Base-by-base conservation (phyloP, 1,140 invertebrate species). In the Coboldia fuscipes region DNA sequence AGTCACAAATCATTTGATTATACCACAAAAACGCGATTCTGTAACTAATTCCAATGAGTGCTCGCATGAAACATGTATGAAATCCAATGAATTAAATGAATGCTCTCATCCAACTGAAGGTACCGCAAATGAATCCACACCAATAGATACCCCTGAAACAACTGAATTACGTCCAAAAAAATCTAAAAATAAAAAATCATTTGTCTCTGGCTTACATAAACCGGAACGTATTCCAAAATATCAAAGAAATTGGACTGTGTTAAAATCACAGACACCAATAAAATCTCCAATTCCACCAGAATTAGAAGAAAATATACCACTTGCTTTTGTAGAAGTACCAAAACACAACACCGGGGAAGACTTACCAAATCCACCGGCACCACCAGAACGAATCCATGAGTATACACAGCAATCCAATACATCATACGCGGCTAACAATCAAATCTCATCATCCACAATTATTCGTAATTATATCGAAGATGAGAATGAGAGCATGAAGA, bases 191-290 rank as follows among this genome's bases (percentile, higher is more conserved):
- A 17, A 16, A 18, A 8, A 19, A 18, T 18, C 30, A 16, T 10
- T 8, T 19, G 18, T 14, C 6, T 19, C 62, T 37, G 61, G 59
- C 29, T 51, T 70, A 37, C 63, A 68, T 36, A 65, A 61, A 52
- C 56, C 66, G 13, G 61, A 66, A 29, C 56, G 51, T 44, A 65
- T 68, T 44, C 66, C 67, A 18, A 50, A 58, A 36, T 72, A 70
- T 50, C 67, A 71, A 47, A 61, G 63, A 53, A 60, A 68, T 45
- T 58, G 68, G 45, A 63, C 65, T 39, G 50, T 58, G 39, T 48
- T 67, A 37, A 58, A 60, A 36, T 62, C 60, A 33, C 61, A 66
- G 45, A 56, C 56, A 36, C 47, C 50, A 39, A 51, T 55, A 19
- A 53, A 58, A 40, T 63, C 61, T 6, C 61, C 61, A 36, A 62